phyloP scores from a whole-genome alignment of 1,140 invertebrate species.

The Batillaria attramentaria region DNA sequence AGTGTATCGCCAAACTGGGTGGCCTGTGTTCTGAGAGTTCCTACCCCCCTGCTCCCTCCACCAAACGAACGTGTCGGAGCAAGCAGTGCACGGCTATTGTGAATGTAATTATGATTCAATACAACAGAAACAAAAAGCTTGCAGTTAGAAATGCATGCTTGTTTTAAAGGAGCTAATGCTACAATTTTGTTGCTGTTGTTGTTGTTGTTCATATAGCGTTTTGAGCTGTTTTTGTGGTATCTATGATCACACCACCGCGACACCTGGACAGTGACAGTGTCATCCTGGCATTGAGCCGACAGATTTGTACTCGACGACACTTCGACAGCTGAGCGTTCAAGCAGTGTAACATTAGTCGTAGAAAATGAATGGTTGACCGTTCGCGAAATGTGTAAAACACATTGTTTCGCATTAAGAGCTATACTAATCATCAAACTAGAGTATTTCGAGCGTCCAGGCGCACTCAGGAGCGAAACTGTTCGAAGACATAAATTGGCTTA shows the following conservation, averaged over 20 bases:
- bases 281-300: not conserved
- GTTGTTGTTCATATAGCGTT: not conserved
- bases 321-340: too few species aligned
- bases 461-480: too few species aligned
- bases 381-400: too few species aligned
- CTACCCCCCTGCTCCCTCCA: slow-evolving; percentile 23
- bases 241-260: not conserved
- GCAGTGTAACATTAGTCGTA: too few species aligned
- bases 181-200: too few species aligned
- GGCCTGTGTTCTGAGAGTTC: slow-evolving; percentile 39
- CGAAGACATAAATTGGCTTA: too few species aligned
- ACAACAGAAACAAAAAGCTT: not conserved
- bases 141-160: not conserved
- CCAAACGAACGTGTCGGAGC: slow-evolving; percentile 29
- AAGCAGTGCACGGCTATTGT: slow-evolving; percentile 35
- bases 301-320: too few species aligned
- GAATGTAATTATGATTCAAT: slow-evolving; percentile 29
- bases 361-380: too few species aligned
- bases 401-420: too few species aligned
- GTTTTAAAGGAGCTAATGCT: too few species aligned
- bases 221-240: not conserved
- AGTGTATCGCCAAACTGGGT: slow-evolving; percentile 46
- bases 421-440: too few species aligned
- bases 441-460: too few species aligned
- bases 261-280: not conserved